These are phyloP conservation scores for Chondrilla cf. caribensis DNA, from an alignment of 37 sponge, comb jelly and placozoan genomes.

Conservation along the genomic window DNA sequence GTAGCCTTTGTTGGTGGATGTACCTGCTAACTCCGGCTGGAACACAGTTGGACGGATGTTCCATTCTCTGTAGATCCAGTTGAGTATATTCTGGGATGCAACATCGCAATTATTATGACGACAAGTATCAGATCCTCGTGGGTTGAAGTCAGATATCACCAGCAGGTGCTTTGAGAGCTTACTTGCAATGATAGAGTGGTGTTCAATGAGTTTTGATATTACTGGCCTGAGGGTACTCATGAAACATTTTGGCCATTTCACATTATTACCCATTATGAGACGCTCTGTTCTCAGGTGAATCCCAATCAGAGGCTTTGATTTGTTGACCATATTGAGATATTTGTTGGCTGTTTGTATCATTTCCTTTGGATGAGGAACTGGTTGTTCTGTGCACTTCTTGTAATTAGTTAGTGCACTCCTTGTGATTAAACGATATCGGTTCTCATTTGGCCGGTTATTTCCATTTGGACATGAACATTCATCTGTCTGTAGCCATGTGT, in stretches of 20 bases:
- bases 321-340: not conserved
- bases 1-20: slow-evolving; percentile 25
- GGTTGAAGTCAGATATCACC: too few species aligned
- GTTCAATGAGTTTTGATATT: too few species aligned
- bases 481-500: not conserved
- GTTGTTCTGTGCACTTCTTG: not conserved
- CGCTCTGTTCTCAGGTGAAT: slow-evolving; percentile 48
- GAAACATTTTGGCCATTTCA: too few species aligned
- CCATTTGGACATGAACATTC: not conserved
- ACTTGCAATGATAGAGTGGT: too few species aligned
- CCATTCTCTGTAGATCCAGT: too few species aligned
- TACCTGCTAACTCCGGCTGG: not conserved
- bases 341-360: not conserved
- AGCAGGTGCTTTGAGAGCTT: too few species aligned
- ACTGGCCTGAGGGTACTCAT: too few species aligned
- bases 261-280: not conserved
- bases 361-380: not conserved
- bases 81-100: too few species aligned
- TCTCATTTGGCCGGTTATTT: not conserved
- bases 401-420: not conserved
- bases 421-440: not conserved
- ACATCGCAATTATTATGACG: too few species aligned
- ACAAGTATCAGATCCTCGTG: too few species aligned
- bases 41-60: too few species aligned
- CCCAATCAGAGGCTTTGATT: not conserved